These are phyloP conservation scores for Tachyglossus aculeatus DNA, from an alignment of 2,797 vertebrate genomes.

Conservation along the genomic window DNA sequence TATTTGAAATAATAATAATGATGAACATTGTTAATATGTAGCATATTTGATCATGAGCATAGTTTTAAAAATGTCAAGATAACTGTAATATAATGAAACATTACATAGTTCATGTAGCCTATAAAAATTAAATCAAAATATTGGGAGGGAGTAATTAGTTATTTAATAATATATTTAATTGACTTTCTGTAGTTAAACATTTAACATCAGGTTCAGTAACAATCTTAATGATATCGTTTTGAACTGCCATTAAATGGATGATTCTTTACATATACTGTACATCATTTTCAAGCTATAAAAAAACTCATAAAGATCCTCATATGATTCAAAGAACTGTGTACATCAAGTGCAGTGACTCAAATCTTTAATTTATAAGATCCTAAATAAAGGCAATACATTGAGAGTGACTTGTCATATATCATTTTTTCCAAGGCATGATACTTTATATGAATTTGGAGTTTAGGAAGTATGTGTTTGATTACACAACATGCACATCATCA, in stretches of 20 bases:
- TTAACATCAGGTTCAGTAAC: constrained; percentile 47
- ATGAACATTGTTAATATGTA: constrained; percentile 20
- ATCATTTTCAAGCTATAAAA: too few species aligned
- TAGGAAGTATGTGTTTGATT: too few species aligned
- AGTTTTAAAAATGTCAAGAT: constrained; percentile 60
- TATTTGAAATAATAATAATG: constrained; percentile 30
- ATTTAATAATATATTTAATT: constrained; percentile 66
- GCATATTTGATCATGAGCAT: constrained; percentile 34
- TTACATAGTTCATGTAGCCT: constrained; percentile 43
- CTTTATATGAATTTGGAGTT: too few species aligned
- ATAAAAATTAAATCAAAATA: constrained; percentile 50
- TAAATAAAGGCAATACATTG: too few species aligned
- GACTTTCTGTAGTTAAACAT: constrained; percentile 64
- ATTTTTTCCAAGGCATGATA: too few species aligned
- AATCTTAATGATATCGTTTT: constrained; percentile 59
- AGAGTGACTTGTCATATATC: too few species aligned
- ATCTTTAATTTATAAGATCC: constrained; percentile 23
- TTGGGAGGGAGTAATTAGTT: constrained; percentile 51
- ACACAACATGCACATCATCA: too few species aligned
- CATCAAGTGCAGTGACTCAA: constrained; percentile 20
- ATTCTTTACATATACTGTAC: constrained; percentile 21
- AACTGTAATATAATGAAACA: constrained; percentile 47
- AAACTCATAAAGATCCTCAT: too few species aligned
- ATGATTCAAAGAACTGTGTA: background rate
- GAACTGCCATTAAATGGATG: constrained; percentile 51